Evolutionary conservation across 2,797 vertebrate genomes (phyloP).

Genomic region (Carcharodon carcharias): DNA sequence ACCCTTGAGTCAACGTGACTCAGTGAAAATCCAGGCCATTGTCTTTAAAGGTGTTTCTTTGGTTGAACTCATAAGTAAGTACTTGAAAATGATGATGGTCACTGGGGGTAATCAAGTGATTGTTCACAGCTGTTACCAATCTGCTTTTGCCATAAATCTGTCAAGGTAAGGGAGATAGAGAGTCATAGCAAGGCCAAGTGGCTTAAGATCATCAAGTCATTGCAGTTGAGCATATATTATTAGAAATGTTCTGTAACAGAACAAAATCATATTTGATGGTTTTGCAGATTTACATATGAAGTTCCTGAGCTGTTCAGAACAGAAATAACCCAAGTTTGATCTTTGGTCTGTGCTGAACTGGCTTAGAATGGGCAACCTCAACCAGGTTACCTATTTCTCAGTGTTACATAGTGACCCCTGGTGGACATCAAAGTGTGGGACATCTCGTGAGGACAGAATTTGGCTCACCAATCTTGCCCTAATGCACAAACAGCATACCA

Average conservation of each 20-base stretch:
- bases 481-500: not conserved
- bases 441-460: not conserved
- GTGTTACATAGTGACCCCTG: not conserved
- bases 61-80: not conserved
- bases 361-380: not conserved
- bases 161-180: not conserved
- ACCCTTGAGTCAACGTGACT: too few species aligned
- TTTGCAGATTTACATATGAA: not conserved
- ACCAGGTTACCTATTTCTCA: not conserved
- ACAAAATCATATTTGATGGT: not conserved
- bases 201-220: not conserved
- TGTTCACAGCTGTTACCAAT: not conserved
- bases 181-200: not conserved
- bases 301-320: not conserved
- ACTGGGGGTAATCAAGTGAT: not conserved
- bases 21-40: too few species aligned
- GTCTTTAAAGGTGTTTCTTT: not conserved
- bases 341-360: not conserved
- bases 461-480: not conserved
- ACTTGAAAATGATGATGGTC: not conserved
- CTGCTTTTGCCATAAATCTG: not conserved
- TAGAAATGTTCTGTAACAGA: not conserved
- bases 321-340: not conserved
- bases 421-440: not conserved
- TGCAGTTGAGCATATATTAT: not conserved